Percentiles rank a stretch among this genome's conserved stretches.
Evolutionary conservation across 2,113 vertebrate species (phyloP).

Genomic region (Eira barbara): DNA sequence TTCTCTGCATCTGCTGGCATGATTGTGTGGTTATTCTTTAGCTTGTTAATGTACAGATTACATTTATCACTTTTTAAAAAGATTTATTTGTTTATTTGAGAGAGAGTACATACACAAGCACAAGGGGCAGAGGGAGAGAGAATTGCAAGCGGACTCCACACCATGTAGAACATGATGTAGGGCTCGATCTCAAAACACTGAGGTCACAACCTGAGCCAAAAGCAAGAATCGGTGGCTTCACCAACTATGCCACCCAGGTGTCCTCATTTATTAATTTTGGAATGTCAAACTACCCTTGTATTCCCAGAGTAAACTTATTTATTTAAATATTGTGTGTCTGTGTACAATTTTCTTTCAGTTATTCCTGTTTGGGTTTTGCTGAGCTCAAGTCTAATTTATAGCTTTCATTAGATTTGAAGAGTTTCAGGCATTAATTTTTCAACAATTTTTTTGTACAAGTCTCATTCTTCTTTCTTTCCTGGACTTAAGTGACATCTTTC

Average conservation of each 20-base stretch:
- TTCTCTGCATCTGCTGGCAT: neutral
- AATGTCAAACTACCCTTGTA: neutral
- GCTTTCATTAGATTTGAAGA: neutral
- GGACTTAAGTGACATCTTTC: neutral
- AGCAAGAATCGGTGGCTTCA: neutral
- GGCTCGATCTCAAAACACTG: neutral
- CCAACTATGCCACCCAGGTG: neutral
- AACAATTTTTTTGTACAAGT: neutral
- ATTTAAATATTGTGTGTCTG: neutral
- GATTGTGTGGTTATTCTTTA: neutral
- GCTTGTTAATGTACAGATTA: neutral
- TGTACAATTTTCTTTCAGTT: neutral
- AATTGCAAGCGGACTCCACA: neutral
- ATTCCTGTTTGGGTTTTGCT: neutral
- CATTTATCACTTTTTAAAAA: neutral
- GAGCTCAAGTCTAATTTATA: neutral
- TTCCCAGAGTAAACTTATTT: neutral
- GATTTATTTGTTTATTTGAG: neutral
- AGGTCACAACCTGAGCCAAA: neutral
- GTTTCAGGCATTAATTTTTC: neutral
- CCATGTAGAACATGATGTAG: neutral
- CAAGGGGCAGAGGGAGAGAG: neutral
- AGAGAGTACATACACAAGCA: neutral
- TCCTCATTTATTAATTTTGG: neutral
- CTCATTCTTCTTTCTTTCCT: neutral